Evolutionary conservation across 2,888 invertebrate species (phyloP).

Genomic region (Lasiommata megera): DNA sequence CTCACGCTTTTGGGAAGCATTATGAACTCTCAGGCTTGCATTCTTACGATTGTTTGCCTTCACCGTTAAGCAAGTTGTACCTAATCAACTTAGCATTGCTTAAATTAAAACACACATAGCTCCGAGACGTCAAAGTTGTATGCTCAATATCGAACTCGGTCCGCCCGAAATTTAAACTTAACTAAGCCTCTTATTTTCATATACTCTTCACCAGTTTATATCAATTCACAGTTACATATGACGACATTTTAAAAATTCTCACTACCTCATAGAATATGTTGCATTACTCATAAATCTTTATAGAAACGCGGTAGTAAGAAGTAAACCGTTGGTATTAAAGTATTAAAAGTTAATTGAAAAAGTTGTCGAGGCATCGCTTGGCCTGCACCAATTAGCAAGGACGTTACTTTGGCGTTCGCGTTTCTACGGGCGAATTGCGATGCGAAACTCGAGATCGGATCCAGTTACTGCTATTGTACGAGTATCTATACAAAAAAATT

Average conservation of each 20-base stretch:
- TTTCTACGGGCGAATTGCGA: not conserved
- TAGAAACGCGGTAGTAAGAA: not conserved
- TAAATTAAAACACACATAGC: too few species aligned
- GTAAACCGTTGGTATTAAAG: constrained; percentile 4
- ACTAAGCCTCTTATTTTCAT: too few species aligned
- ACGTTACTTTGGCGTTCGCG: constrained; percentile 8
- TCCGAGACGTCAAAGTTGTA: too few species aligned
- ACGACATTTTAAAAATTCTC: not conserved
- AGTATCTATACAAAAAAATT: not conserved
- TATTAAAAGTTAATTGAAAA: constrained; percentile 3
- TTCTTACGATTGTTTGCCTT: too few species aligned
- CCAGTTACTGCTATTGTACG: not conserved
- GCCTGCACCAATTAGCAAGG: constrained; percentile 31
- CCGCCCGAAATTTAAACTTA: too few species aligned
- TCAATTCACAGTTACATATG: not conserved
- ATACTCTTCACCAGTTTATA: not conserved
- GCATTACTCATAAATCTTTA: constrained; percentile 1
- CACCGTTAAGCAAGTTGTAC: too few species aligned
- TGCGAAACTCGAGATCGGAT: constrained; percentile 2
- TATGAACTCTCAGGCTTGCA: too few species aligned
- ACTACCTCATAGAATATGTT: not conserved
- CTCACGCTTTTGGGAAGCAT: too few species aligned
- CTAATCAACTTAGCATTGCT: too few species aligned
- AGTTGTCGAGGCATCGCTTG: constrained; percentile 5
- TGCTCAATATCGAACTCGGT: too few species aligned